Base-by-base conservation (phyloP, 2,888 invertebrate genomes). In the Thecocarcelia acutangulata region DNA sequence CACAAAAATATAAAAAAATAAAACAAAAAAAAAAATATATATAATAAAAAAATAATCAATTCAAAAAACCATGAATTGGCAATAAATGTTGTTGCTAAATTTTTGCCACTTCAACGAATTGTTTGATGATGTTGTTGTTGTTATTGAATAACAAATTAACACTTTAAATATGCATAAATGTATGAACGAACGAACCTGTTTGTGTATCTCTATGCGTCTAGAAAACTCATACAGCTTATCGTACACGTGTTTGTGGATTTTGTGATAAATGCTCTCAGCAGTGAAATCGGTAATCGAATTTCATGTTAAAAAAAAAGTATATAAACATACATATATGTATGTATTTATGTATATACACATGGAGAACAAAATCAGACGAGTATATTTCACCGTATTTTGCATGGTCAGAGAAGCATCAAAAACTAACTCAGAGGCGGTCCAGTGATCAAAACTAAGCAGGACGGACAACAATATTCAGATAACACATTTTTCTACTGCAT, bases 121-220 rank as follows among this genome's bases (percentile, higher is more conserved):
- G 44, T 72, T 59, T 77, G 64, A 59, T 74, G 33, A 6, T 5
- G n/a, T 28, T 52, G 21, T 70, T 70, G 54, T 46, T 54, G 46
- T 56, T 74, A 64, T 74, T 70, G 64, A 80, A 70, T 59, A 75
- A 63, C 80, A 80, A 80, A 75, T 80, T 80, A 80, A 80, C 75
- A 80, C 80, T 70, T 80, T 17, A 80, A 80, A 80, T 77, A 58
- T 63, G 54, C 56, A 42, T 11, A 59, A 28, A 40, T 9, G 24
- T 12, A 48, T 9, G 58, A 13, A 40, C 6, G 8, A 13, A 56
- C n/a, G n/a, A n/a, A n/a, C n/a, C n/a, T n/a, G n/a, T 17, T 19
- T 8, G 17, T 24, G 13, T 8, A 28, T 12, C 33, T 13, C 42
- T 33, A 33, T 0, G 33, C 28, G 42, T 8, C 8, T 8, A 42